Evolutionary conservation across 2,797 vertebrate species (phyloP).

Genomic region (Phylloscopus collybita): DNA sequence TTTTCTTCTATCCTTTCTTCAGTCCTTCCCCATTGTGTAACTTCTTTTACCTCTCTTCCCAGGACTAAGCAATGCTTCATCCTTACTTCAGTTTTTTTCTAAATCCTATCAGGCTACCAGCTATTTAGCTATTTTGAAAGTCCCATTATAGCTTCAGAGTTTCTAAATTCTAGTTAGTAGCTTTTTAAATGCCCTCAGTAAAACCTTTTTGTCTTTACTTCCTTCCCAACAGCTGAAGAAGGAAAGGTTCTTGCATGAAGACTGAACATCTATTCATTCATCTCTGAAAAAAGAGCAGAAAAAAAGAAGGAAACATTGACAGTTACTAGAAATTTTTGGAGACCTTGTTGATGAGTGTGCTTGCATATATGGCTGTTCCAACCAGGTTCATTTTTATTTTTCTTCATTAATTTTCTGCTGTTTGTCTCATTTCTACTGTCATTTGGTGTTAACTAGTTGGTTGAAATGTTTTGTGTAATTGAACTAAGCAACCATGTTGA

Average conservation of each 20-base stretch:
- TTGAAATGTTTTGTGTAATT: slow-evolving; percentile 41
- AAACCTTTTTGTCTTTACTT: not conserved
- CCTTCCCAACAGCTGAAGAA: not conserved
- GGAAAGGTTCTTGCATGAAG: not conserved
- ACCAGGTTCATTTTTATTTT: not conserved
- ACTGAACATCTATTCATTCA: not conserved
- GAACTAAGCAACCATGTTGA: not conserved
- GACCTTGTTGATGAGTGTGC: not conserved
- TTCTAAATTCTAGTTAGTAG: not conserved
- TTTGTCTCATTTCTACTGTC: slow-evolving; percentile 4
- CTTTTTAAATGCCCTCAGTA: not conserved
- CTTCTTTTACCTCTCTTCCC: not conserved
- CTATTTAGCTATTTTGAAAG: not conserved
- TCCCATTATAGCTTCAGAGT: not conserved
- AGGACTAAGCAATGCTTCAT: not conserved
- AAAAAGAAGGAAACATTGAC: not conserved
- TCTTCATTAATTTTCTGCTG: not conserved
- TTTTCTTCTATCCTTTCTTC: not conserved
- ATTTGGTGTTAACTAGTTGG: not conserved
- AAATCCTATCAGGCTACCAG: not conserved
- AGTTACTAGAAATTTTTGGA: not conserved
- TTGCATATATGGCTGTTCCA: not conserved
- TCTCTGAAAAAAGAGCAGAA: not conserved
- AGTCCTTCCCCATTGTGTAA: not conserved
- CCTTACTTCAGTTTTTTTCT: not conserved